Evolutionary conservation across 2,113 vertebrate species (phyloP), one percentile per base, ranked within the genome.

Genomic region (Leucosticte australis): DNA sequence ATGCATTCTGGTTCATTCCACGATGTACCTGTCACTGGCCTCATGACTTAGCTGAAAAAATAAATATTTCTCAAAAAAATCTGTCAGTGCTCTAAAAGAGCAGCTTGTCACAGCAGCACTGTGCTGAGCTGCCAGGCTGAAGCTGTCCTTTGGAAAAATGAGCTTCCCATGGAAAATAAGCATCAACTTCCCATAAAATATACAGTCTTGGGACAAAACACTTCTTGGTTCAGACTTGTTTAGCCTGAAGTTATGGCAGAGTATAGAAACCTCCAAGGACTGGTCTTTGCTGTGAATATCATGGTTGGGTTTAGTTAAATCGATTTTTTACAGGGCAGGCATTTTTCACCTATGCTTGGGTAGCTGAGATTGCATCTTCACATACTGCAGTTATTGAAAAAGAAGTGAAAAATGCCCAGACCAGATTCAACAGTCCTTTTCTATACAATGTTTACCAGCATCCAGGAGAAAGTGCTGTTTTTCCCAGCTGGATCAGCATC

Each of bases 91-190:
- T 89, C 88, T 94, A 86, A 95, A 96, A 95, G 80, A 92, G 76
- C 53, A 87, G 94, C 90, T 95, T 92, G 93, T 94, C 88, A 89
- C 80, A 95, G 92, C 87, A 89, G 77, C 41, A 28, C 68, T 27
- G 60, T 35, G 85, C 92, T 76, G 79, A 81, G 52, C 68, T 3
- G 65, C 90, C 80, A 79, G 84, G 73, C 76, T 84, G 80, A 93
- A 92, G 30, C 64, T 89, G 83, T 92, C 94, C 90, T 82, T 78
- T 55, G 86, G 95, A 97, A 96, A 96, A 95, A 92, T 87, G 41
- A 69, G 69, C 73, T 96, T 96, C 92, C 90, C 86, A 79, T 87
- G 96, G 94, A 96, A 97, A 96, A 95, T 82, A 96, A 96, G 73
- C 88, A 95, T 82, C 80, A 82, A 33, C 85, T 94, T 96, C 92